A percentile compares a stretch with the other conserved stretches of the same genome.
Conservation (phyloP, 2,113 vertebrate genomes). For the Amblyornis subalaris region DNA sequence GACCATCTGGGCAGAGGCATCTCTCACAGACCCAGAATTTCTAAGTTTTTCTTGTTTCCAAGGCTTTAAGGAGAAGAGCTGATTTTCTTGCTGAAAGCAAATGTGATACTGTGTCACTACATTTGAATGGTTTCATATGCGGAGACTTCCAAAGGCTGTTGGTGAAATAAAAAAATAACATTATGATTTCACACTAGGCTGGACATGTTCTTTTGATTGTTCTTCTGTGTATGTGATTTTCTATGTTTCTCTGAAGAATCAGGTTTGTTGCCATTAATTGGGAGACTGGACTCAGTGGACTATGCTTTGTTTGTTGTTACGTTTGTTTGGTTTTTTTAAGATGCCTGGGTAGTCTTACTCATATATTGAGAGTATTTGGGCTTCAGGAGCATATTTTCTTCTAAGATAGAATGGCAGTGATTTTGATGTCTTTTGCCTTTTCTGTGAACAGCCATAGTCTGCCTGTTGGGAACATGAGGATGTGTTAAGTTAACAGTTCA, state of each 20-base stretch:
- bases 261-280: not conserved
- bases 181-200: not conserved
- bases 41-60: not conserved
- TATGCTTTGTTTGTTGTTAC: not conserved
- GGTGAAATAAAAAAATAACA: not conserved
- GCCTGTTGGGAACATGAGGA: not conserved
- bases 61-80: not conserved
- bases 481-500: not conserved
- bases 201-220: not conserved
- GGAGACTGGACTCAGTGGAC: not conserved
- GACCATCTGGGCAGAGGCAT: not conserved
- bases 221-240: not conserved
- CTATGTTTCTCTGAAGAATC: not conserved
- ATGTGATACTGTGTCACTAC: not conserved
- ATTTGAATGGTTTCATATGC: not conserved
- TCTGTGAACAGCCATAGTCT: not conserved
- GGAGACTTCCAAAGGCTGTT: not conserved
- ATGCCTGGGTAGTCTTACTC: not conserved
- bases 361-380: not conserved
- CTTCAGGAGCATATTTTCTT: not conserved
- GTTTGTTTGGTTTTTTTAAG: not conserved
- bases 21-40: not conserved
- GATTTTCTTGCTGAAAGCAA: not conserved
- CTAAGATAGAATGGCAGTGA: not conserved
- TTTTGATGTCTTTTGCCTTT: not conserved